Evolutionary conservation across 2,113 vertebrate genomes (phyloP).

Genomic region (Setophaga kirtlandii): DNA sequence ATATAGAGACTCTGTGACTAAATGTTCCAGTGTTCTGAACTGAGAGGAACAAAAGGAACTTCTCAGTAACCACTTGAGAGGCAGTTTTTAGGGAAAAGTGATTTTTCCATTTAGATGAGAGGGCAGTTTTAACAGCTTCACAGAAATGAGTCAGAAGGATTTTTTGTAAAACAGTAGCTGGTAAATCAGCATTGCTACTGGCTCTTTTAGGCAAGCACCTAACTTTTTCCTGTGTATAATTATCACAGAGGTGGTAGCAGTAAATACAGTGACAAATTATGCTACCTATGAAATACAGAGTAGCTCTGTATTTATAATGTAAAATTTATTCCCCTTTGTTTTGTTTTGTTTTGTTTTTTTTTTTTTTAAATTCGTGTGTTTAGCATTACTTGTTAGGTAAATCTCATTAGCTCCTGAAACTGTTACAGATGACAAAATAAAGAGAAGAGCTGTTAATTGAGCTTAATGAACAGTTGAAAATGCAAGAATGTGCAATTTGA

Average conservation of each 20-base stretch:
- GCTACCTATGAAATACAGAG: neutral
- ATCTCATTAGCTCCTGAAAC: neutral
- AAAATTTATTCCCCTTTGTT: neutral
- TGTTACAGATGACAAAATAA: neutral
- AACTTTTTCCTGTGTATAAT: neutral
- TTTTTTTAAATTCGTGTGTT: neutral
- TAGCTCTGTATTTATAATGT: neutral
- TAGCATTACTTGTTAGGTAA: neutral
- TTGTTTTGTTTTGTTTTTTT: neutral
- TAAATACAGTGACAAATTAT: neutral
- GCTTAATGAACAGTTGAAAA: neutral
- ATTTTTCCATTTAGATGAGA: neutral
- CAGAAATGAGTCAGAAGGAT: neutral
- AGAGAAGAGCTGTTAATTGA: neutral
- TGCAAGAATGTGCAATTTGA: neutral
- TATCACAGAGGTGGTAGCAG: neutral
- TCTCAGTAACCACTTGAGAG: neutral
- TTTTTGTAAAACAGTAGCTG: neutral
- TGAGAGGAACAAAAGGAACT: neutral
- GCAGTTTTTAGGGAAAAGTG: neutral
- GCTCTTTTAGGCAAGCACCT: neutral
- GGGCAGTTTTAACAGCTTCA: neutral
- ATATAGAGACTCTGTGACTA: neutral
- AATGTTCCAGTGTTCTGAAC: neutral
- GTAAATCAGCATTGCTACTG: neutral